phyloP scores from a whole-genome alignment of 2,113 vertebrate genomes.

The Cnemophilus loriae region DNA sequence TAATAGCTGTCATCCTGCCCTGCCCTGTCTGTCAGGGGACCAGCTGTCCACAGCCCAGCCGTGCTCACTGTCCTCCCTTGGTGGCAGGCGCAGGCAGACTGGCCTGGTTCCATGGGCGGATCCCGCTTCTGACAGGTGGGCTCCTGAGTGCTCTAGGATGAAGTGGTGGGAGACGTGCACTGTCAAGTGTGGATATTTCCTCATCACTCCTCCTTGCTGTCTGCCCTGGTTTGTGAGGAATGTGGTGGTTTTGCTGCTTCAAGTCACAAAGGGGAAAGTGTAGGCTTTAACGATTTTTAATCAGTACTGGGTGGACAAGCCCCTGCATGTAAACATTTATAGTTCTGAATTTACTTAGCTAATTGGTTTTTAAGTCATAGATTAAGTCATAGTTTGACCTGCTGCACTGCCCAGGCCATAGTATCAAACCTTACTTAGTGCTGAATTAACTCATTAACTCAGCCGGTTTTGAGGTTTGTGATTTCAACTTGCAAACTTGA shows the following conservation, averaged over 20 bases:
- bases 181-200: neutral
- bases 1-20: neutral
- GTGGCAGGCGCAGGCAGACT: fast-evolving
- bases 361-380: neutral
- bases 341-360: neutral
- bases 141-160: neutral
- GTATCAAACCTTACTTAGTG: conserved; percentile 5
- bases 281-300: neutral
- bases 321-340: neutral
- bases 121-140: neutral
- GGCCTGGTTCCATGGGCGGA: neutral
- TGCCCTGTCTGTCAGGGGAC: neutral
- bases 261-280: neutral
- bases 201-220: neutral
- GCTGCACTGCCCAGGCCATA: neutral
- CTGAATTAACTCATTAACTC: neutral
- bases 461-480: neutral
- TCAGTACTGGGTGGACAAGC: neutral
- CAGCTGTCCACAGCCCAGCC: neutral
- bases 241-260: neutral
- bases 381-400: conserved; percentile 18
- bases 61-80: neutral
- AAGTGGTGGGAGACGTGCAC: neutral
- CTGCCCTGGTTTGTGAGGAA: neutral
- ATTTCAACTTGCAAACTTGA: neutral